Base-by-base conservation (phyloP, 2,797 vertebrate genomes). In the Cirrhinus mrigala region DNA sequence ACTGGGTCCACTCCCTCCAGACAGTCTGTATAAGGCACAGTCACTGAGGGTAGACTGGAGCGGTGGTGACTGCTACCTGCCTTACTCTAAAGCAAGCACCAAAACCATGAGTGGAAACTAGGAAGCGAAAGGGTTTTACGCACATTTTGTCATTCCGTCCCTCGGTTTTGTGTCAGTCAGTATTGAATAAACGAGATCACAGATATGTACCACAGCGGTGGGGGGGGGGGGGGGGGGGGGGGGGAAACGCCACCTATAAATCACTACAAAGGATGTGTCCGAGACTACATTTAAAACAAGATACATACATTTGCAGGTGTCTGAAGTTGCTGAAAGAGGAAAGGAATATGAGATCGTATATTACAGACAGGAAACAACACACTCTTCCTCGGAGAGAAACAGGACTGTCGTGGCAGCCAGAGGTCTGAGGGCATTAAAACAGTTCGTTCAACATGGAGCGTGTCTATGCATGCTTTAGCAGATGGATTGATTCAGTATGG, bases 401-500 rank as follows among this genome's bases (percentile, higher is more conserved):
- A 14, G 82, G 44, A 74, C 83, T 80, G 60, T 77, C 14, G 87
- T 68, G 83, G 74, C 70, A 64, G 68, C 71, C 73, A 74, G 18
- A 82, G 68, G 48, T 71, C 46, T 85, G 54, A 71, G 70, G 78
- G 87, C 91, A 87, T 91, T 89, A 85, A 79, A 92, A 89, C 88
- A 91, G 90, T 89, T 87, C 89, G 60, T 86, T 92, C 86, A 87
- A 27, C 85, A 85, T 90, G 87, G 84, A 90, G 87, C 88, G 71
- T 85, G 62, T 85, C 85, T 91, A 88, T 87, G 84, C 83, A 87
- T 79, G 84, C 76, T 85, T 85, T 64, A 62, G 75, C 85, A 82
- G 78, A 86, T 68, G 91, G 89, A 89, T 90, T 88, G 89, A 89
- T 90, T 88, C 87, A 84, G 88, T 91, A 91, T 90, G 68, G 89